Base-by-base conservation (phyloP, 2,888 invertebrate genomes). In the Fragum sueziense region DNA sequence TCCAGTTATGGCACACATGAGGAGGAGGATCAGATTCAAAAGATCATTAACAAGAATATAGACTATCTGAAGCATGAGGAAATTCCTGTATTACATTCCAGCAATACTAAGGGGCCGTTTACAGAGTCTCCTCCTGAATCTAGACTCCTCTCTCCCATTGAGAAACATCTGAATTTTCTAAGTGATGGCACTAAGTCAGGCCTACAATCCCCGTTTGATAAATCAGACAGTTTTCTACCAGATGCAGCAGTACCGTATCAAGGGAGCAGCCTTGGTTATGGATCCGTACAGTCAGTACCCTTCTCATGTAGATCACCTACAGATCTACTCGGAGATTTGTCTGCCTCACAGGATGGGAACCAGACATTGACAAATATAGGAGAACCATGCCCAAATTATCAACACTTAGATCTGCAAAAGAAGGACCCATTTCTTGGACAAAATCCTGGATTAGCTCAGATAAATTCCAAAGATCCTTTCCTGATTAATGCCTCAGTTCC, bases 401-500 rank as follows among this genome's bases (percentile, higher is more conserved):
- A 76, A 59, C 82, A 82, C 52, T 57, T 84, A 41, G 84, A 84
- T 57, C 61, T 82, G 9, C 81, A 79, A 14, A 84, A 82, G 31
- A 84, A 84, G 34, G 84, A 84, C 69, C 81, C 82, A n/a, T 84
- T 82, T 37, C 70, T 82, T 52, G 82, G 84, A 27, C 80, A 78
- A 47, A 79, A 77, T 37, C 73, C 57, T 37, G 77, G 80, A 1
- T 52, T 80, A 37, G 14, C 76, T 52, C 81, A 80, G 52, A 59
- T 84, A 2, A 79, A 79, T 47, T 33, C 71, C 20, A 84, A 80
- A 78, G 84, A 84, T 65, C 84, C 84, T 22, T 84, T 84, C 70
- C 72, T 84, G 17, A 82, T 84, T 22, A 84, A 77, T 81, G 80
- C 82, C 27, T 20, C 80, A 4, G 79, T 78, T 17, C 75, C 73